These are phyloP conservation scores for Chinchilla lanigera DNA, from an alignment of 2,113 vertebrate genomes.

Conservation along the genomic window DNA sequence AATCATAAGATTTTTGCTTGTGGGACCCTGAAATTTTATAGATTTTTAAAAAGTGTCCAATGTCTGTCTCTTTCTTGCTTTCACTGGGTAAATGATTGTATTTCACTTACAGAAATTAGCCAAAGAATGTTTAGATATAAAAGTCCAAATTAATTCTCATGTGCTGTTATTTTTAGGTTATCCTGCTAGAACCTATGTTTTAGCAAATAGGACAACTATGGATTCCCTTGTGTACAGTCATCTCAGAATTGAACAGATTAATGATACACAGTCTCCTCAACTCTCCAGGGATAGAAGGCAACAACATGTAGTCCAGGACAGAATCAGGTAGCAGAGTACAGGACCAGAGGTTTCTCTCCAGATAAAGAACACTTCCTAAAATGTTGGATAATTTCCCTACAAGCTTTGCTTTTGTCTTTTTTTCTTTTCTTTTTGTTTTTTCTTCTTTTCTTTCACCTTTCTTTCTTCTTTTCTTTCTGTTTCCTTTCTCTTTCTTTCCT, in stretches of 20 bases:
- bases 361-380: background rate
- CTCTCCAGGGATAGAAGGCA: background rate
- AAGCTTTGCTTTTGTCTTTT: background rate
- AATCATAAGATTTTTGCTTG: conserved; percentile 22
- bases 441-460: no score
- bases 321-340: background rate
- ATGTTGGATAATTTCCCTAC: background rate
- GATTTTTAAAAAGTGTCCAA: conserved; percentile 81
- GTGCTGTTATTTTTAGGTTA: background rate
- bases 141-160: background rate
- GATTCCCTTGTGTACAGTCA: background rate
- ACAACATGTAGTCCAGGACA: background rate
- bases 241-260: background rate
- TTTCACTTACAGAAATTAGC: conserved; percentile 24
- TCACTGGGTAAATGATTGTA: background rate
- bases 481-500: background rate
- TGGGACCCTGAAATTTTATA: background rate
- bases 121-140: background rate
- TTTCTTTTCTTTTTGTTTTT: background rate
- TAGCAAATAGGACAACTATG: background rate
- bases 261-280: background rate
- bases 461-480: accelerated
- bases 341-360: background rate
- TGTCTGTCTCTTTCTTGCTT: conserved; percentile 1
- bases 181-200: background rate